These are phyloP conservation scores for Lissocephala sabroskyi DNA, from an alignment of 2,888 invertebrate species.

Conservation along the genomic window DNA sequence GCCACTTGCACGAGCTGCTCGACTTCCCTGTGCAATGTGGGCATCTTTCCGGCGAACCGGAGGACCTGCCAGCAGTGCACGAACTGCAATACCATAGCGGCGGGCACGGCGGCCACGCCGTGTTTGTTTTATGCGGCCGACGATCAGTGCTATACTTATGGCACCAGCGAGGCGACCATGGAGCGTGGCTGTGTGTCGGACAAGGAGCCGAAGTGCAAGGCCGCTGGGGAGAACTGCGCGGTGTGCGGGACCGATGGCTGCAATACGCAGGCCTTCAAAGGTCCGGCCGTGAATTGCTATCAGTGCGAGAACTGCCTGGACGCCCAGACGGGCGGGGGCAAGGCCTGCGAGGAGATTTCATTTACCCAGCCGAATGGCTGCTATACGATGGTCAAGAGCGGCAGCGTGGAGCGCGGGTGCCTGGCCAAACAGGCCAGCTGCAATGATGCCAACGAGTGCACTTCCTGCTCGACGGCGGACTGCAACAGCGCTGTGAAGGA, in stretches of 20 bases:
- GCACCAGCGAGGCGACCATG: constrained; percentile 23
- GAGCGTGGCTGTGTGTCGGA: constrained; percentile 52
- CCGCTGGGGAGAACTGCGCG: constrained; percentile 24
- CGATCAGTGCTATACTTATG: constrained; percentile 44
- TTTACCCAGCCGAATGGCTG: constrained; percentile 32
- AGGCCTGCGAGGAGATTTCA: constrained; percentile 31
- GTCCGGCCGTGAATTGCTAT: constrained; percentile 27
- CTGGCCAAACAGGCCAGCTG: constrained; percentile 28
- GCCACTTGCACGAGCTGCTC: constrained; percentile 27
- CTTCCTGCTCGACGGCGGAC: constrained; percentile 21
- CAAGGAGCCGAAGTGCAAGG: constrained; percentile 25
- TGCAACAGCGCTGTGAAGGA: constrained; percentile 27
- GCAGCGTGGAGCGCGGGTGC: constrained; percentile 34
- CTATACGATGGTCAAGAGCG: constrained; percentile 22
- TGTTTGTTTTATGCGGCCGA: constrained; percentile 33
- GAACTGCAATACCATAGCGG: constrained; percentile 25
- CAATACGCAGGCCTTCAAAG: constrained; percentile 26
- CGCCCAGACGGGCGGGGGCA: constrained; percentile 8
- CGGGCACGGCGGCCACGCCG: constrained; percentile 8
- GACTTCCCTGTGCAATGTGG: constrained; percentile 35
- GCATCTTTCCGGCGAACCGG: constrained; percentile 36
- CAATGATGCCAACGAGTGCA: constrained; percentile 13
- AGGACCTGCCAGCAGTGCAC: constrained; percentile 44
- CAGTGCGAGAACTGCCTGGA: constrained; percentile 34
- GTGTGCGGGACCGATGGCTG: constrained; percentile 33